Base-by-base conservation (phyloP, 2,113 vertebrate species). In the Grammomys surdaster region DNA sequence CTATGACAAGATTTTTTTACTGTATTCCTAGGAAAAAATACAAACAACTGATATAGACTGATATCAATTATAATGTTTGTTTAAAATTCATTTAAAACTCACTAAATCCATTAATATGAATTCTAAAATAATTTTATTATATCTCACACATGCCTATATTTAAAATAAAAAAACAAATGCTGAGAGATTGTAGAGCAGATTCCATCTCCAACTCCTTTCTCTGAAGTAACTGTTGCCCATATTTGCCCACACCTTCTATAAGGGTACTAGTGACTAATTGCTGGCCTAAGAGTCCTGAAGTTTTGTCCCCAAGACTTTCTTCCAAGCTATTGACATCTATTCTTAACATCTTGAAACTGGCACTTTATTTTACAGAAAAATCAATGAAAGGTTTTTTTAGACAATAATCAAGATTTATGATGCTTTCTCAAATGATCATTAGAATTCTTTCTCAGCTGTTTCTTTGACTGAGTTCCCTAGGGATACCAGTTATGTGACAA, bases 281-380 rank as follows among this genome's bases (percentile, higher is more conserved):
- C 24, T 19, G 19, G 13, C 20, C 31, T 58, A 58, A 17, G 14
- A 51, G 8, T 10, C 2, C n/a, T 8, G 46, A 46, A 48, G 12
- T 2, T 60, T 3, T 81, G 13, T 82, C 46, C 81, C 67, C 3
- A 73, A 67, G 20, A 69, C 19, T 87, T 90, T 88, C 40, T 80
- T 63, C 54, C 26, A 88, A 80, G 40, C 67, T 60, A 36, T 12
- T 70, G 65, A 96, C 40, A 60, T 1, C 48, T 51, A 75, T 43
- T 89, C 63, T 60, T 48, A 56, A 92, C 75, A 46, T 90, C 84
- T 92, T 81, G 80, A 92, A 97, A 89, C 51, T 60, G 36, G 63
- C 3, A 63, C 54, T 88, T 93, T 75, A 91, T 95, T 88, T 96
- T 95, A 94, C 19, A 91, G 82, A 72, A 89, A 96, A 95, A 93